These are phyloP conservation scores for Onychomys torridus DNA, from an alignment of 2,797 vertebrate species.

Conservation along the genomic window DNA sequence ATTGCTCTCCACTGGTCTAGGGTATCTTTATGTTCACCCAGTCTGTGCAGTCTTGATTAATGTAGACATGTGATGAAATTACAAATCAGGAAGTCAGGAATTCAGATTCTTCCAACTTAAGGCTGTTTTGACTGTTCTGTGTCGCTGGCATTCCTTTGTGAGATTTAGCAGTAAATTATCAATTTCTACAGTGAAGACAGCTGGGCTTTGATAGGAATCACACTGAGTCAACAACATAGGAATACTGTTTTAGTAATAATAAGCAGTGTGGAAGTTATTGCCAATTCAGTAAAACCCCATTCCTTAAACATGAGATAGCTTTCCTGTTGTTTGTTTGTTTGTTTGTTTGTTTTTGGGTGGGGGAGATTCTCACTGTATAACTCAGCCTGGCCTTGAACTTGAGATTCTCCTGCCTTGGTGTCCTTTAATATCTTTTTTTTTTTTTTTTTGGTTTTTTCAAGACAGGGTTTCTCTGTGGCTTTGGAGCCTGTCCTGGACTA, in stretches of 20 bases:
- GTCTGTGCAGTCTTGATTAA: background rate
- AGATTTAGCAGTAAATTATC: slow-evolving; percentile 23
- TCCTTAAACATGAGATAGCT: background rate
- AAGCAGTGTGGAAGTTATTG: background rate
- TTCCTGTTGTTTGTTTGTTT: background rate
- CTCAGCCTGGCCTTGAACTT: background rate
- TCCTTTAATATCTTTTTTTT: background rate
- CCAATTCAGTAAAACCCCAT: background rate
- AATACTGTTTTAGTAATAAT: background rate
- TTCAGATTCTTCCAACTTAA: background rate
- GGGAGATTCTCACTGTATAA: background rate
- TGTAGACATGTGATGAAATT: background rate
- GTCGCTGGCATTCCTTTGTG: background rate
- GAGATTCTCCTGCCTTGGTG: background rate
- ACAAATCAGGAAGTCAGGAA: background rate
- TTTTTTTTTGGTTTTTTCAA: too few relatives aligned
- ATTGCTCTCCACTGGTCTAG: background rate
- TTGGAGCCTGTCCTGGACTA: too few relatives aligned
- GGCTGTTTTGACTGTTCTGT: background rate
- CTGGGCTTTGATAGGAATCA: background rate
- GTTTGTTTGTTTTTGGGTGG: too few relatives aligned
- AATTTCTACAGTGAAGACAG: background rate
- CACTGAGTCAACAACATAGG: background rate
- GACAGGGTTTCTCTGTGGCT: too few relatives aligned
- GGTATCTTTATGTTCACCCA: background rate